Evolutionary conservation across 2,113 vertebrate species (phyloP).

Genomic region (Oceanites oceanicus): DNA sequence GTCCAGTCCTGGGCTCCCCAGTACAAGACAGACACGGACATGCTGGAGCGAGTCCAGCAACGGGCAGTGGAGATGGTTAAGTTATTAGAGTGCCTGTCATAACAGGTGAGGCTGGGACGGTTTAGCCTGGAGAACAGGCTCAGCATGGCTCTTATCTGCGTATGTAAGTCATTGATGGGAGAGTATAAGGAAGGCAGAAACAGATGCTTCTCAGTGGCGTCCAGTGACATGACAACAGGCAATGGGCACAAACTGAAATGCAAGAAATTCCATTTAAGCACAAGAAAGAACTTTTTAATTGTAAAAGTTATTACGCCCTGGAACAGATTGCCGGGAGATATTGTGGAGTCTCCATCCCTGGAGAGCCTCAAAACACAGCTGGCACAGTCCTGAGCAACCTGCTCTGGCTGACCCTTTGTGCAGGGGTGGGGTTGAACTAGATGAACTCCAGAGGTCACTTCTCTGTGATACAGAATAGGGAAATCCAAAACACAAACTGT

Average conservation of each 20-base stretch:
- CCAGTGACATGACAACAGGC: not conserved
- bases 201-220: not conserved
- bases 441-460: not conserved
- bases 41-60: not conserved
- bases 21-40: not conserved
- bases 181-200: not conserved
- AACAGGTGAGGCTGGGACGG: not conserved
- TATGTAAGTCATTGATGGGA: not conserved
- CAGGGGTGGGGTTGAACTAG: not conserved
- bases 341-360: not conserved
- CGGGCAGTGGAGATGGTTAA: not conserved
- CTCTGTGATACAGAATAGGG: not conserved
- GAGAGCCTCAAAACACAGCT: not conserved
- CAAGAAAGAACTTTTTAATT: not conserved
- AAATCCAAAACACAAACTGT: not conserved
- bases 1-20: not conserved
- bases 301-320: not conserved
- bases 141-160: not conserved
- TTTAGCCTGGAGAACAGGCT: not conserved
- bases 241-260: not conserved
- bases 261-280: not conserved
- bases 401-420: too few species aligned
- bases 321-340: not conserved
- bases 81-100: not conserved
- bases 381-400: not conserved